These are phyloP conservation scores for Tetraneura akinire DNA, from an alignment of 1,140 invertebrate species.

Conservation along the genomic window DNA sequence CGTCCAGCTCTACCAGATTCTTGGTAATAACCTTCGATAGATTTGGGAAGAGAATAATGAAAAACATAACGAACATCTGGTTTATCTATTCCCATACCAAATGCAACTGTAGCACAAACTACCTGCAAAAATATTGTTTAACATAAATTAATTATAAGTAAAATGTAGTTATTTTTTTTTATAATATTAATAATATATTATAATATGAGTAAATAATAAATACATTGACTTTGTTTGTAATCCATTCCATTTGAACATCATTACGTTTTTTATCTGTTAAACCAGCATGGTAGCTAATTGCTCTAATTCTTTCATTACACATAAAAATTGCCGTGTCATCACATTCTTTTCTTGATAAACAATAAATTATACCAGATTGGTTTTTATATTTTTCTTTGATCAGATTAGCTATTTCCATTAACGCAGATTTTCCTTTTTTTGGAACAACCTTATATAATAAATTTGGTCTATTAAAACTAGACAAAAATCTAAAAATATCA, in stretches of 20 bases:
- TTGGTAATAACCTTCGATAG: constrained; percentile 97
- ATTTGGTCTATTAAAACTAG: constrained; percentile 46
- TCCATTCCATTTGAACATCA: constrained; percentile 78
- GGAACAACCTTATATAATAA: constrained; percentile 37
- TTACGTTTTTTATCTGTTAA: constrained; percentile 71
- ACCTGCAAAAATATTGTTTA: constrained; percentile 59
- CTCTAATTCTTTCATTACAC: constrained; percentile 68
- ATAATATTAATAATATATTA: background rate
- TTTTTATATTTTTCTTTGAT: constrained; percentile 71
- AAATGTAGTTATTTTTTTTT: background rate
- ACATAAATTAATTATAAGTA: background rate
- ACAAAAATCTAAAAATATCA: constrained; percentile 41
- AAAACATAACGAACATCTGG: constrained; percentile 90
- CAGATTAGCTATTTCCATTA: constrained; percentile 70
- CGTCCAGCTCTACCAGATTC: constrained; percentile 94
- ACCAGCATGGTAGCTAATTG: constrained; percentile 91
- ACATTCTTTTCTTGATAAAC: constrained; percentile 91
- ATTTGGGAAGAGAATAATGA: constrained; percentile 91
- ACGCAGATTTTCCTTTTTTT: constrained; percentile 70
- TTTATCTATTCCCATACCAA: constrained; percentile 98
- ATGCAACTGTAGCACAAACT: constrained; percentile 94
- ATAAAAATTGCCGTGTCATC: constrained; percentile 73
- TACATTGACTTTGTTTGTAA: constrained; percentile 69
- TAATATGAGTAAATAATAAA: background rate
- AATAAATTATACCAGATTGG: constrained; percentile 92